Evolutionary conservation across 2,888 invertebrate genomes (phyloP).

Genomic region (Labia minor): DNA sequence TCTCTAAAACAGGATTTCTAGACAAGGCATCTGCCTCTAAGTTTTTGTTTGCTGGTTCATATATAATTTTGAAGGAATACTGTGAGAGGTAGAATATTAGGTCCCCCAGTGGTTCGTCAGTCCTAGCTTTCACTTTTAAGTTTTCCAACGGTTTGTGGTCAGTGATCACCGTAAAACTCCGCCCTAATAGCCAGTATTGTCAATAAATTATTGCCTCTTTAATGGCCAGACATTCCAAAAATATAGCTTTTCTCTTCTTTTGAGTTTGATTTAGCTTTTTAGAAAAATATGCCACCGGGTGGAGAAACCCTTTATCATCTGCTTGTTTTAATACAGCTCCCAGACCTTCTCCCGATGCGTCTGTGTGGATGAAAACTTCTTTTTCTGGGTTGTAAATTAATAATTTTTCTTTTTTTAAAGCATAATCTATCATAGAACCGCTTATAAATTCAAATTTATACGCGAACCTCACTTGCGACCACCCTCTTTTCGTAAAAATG

Average conservation of each 20-base stretch:
- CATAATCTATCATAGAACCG: not conserved
- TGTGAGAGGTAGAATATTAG: slow-evolving; percentile 26
- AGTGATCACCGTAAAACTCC: too few relatives aligned
- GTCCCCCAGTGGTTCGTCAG: slow-evolving; percentile 27
- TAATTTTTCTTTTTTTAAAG: not conserved
- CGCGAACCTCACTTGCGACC: not conserved
- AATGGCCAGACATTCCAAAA: too few relatives aligned
- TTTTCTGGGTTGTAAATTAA: not conserved
- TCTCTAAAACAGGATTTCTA: slow-evolving; percentile 25
- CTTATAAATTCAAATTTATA: not conserved
- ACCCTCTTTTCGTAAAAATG: not conserved
- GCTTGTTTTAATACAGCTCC: not conserved
- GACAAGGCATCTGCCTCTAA: slow-evolving; percentile 26
- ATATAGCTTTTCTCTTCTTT: too few relatives aligned
- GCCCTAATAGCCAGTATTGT: slow-evolving; percentile 20
- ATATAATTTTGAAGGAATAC: slow-evolving; percentile 26
- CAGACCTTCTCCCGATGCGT: not conserved
- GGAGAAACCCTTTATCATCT: not conserved
- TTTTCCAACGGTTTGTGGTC: too few relatives aligned
- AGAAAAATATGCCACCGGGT: not conserved
- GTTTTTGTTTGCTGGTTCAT: not conserved
- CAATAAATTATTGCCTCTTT: not conserved
- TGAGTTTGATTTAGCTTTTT: not conserved
- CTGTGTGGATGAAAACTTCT: not conserved
- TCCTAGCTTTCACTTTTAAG: slow-evolving; percentile 24